Evolutionary conservation across 2,797 vertebrate genomes (phyloP).

Genomic region (Protosalanx chinensis): DNA sequence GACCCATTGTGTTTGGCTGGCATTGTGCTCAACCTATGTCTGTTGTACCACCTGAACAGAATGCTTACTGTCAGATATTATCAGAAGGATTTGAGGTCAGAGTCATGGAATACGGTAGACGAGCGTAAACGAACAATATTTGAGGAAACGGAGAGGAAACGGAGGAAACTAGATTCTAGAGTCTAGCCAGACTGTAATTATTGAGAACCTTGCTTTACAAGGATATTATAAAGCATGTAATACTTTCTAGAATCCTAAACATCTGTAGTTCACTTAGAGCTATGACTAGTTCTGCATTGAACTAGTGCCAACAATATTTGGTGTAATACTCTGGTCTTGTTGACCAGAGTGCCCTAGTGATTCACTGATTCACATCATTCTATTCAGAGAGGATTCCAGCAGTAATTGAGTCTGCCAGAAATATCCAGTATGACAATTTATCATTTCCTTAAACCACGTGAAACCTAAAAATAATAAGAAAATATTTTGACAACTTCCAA

Average conservation of each 20-base stretch:
- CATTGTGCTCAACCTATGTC: constrained; percentile 1
- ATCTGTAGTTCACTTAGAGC: too few species aligned
- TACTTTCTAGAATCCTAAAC: too few species aligned
- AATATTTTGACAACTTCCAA: background rate
- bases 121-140: background rate
- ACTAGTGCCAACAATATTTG: background rate
- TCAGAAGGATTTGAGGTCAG: background rate
- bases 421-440: background rate
- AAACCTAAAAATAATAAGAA: background rate
- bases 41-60: background rate
- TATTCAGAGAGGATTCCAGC: background rate
- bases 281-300: background rate
- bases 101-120: background rate
- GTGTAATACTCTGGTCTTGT: background rate
- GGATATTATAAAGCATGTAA: too few species aligned
- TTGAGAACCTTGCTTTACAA: too few species aligned
- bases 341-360: background rate
- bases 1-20: background rate
- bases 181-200: too few species aligned
- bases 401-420: background rate
- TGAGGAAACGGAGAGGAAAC: too few species aligned
- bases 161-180: too few species aligned
- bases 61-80: background rate
- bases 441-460: background rate
- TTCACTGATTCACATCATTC: background rate